Evolutionary conservation across 2,797 vertebrate genomes (phyloP).

Genomic region (Coluber constrictor): DNA sequence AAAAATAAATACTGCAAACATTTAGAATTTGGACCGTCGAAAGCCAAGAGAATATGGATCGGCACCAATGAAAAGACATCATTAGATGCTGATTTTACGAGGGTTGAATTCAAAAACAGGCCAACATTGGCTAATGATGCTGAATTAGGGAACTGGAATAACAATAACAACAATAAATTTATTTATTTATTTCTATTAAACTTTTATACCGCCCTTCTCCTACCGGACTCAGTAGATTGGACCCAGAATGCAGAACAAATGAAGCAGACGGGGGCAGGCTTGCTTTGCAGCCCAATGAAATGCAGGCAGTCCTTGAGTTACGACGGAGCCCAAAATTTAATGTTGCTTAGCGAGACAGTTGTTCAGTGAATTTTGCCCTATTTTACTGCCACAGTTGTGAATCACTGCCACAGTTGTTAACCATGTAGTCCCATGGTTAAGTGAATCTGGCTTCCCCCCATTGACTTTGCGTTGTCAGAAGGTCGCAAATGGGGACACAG

Average conservation of each 20-base stretch:
- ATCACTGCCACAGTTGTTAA: no score
- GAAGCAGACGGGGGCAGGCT: not conserved
- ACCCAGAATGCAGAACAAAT: not conserved
- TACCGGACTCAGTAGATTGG: not conserved
- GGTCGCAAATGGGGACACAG: no score
- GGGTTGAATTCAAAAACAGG: not conserved
- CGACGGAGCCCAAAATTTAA: no score
- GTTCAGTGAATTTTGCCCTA: no score
- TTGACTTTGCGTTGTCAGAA: no score
- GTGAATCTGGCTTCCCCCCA: no score
- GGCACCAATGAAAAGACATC: not conserved
- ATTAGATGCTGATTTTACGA: not conserved
- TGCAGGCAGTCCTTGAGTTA: no score
- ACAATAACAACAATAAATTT: not conserved
- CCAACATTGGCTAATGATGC: not conserved
- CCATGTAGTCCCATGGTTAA: no score
- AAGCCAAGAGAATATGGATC: not conserved
- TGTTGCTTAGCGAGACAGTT: no score
- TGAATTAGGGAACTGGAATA: not conserved
- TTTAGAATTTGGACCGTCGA: not conserved
- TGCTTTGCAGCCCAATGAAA: not conserved
- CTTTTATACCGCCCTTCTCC: no score
- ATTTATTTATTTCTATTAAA: no score
- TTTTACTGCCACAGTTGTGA: no score
- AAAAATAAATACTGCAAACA: not conserved